phyloP scores from a whole-genome alignment of 1,140 invertebrate genomes.

The Drosophila ercepeae region DNA sequence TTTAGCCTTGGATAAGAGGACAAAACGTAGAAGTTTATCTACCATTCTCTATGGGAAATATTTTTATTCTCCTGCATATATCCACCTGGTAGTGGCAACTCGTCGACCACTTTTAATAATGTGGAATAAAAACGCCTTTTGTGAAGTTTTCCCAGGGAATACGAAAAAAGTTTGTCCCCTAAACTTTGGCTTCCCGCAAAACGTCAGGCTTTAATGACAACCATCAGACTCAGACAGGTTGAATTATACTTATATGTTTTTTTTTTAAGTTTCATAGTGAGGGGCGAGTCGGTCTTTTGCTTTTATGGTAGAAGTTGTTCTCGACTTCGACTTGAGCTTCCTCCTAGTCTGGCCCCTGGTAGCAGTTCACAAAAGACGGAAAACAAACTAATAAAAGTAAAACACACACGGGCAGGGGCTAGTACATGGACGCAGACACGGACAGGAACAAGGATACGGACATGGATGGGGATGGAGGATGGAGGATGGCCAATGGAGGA shows the following conservation, averaged over 20 bases:
- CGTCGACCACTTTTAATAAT: slow-evolving; percentile 43
- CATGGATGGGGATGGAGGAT: slow-evolving; percentile 12
- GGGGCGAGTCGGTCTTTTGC: slow-evolving; percentile 52
- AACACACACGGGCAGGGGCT: slow-evolving; percentile 46
- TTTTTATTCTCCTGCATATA: slow-evolving; percentile 12
- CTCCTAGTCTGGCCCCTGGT: slow-evolving; percentile 1
- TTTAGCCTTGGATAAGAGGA: slow-evolving; percentile 28
- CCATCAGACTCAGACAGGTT: slow-evolving; percentile 38
- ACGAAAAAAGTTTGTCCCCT: slow-evolving; percentile 45
- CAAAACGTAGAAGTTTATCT: neutral
- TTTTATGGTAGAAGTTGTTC: slow-evolving; percentile 59
- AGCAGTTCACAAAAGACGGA: slow-evolving; percentile 36
- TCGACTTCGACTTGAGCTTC: neutral
- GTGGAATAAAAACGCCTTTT: slow-evolving; percentile 46
- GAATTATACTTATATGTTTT: slow-evolving; percentile 50
- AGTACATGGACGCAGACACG: slow-evolving; percentile 40
- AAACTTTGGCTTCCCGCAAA: slow-evolving; percentile 54
- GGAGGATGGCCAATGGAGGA: slow-evolving; percentile 32
- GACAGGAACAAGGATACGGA: slow-evolving; percentile 29
- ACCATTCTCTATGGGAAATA: slow-evolving; percentile 17
- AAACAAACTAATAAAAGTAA: slow-evolving; percentile 77
- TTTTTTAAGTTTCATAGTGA: slow-evolving; percentile 39
- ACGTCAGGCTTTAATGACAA: slow-evolving; percentile 59
- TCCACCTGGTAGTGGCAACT: neutral
- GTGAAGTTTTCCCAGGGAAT: slow-evolving; percentile 27